These are phyloP conservation scores for Potorous gilbertii DNA, from an alignment of 2,797 vertebrate genomes.

Conservation along the genomic window DNA sequence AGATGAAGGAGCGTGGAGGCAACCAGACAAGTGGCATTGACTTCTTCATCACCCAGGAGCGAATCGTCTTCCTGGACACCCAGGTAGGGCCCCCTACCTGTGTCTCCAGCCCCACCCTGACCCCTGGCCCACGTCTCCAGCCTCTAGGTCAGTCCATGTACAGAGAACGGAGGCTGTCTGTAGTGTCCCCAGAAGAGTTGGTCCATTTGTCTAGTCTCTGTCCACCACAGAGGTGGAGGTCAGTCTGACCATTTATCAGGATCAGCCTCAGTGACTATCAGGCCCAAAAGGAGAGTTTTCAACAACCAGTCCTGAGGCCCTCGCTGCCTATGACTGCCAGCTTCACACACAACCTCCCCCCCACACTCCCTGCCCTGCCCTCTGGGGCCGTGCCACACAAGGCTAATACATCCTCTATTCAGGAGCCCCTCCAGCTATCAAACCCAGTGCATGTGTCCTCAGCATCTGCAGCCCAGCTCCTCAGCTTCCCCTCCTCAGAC, in stretches of 20 bases:
- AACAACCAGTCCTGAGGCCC: accelerated
- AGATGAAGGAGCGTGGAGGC: constrained; percentile 94
- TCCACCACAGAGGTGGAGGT: not conserved
- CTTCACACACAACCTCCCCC: no score
- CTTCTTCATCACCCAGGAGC: constrained; percentile 95
- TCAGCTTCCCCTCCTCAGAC: no score
- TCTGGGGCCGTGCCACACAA: no score
- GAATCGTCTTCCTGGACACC: constrained; percentile 95
- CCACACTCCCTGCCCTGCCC: no score
- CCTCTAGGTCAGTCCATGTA: no score
- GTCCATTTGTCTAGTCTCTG: not conserved
- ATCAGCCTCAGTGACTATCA: no score
- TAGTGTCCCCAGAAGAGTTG: not conserved
- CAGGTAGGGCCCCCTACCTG: constrained; percentile 85
- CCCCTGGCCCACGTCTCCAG: not conserved
- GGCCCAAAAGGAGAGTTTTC: not conserved
- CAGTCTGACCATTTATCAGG: no score
- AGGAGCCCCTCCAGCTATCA: no score
- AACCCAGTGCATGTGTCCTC: not conserved
- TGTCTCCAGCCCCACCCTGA: not conserved
- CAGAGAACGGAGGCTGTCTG: no score
- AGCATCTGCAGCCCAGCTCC: no score
- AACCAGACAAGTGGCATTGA: constrained; percentile 95
- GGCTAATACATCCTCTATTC: no score
- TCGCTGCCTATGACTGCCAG: no score